Evolutionary conservation across 2,113 vertebrate genomes (phyloP).

Genomic region (Eurypyga helias): DNA sequence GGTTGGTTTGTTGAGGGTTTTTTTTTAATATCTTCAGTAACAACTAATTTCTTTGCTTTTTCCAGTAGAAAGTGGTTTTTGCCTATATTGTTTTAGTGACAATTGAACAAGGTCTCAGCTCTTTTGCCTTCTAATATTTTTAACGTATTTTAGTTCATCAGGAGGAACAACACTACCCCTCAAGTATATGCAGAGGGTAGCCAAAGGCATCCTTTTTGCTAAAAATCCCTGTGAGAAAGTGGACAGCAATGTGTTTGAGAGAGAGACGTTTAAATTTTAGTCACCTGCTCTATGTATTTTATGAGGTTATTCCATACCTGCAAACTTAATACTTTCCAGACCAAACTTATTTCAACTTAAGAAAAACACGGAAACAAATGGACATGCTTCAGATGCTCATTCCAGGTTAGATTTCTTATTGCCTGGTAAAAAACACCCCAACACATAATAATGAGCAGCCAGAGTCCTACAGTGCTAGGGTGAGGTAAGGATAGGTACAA

Average conservation of each 20-base stretch:
- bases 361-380: rapidly evolving
- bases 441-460: rapidly evolving
- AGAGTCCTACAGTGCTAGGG: background rate
- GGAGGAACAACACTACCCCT: background rate
- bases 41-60: background rate
- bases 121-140: too few species aligned
- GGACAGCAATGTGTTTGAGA: background rate
- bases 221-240: background rate
- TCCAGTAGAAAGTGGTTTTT: background rate
- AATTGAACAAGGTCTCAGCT: background rate
- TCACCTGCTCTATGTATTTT: background rate
- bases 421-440: background rate
- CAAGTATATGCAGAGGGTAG: background rate
- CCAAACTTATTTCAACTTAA: background rate
- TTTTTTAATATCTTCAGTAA: background rate
- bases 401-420: background rate
- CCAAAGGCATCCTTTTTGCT: background rate
- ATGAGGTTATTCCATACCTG: background rate
- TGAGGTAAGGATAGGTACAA: background rate
- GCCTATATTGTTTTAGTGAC: background rate
- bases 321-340: background rate
- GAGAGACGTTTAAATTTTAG: background rate
- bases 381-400: background rate
- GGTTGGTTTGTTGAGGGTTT: background rate
- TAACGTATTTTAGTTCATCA: background rate